A percentile compares a stretch with the other conserved stretches of the same genome.
These are phyloP conservation scores for Oryzias dopingdopingensis DNA, from an alignment of 2,797 vertebrate genomes.

Conservation along the genomic window DNA sequence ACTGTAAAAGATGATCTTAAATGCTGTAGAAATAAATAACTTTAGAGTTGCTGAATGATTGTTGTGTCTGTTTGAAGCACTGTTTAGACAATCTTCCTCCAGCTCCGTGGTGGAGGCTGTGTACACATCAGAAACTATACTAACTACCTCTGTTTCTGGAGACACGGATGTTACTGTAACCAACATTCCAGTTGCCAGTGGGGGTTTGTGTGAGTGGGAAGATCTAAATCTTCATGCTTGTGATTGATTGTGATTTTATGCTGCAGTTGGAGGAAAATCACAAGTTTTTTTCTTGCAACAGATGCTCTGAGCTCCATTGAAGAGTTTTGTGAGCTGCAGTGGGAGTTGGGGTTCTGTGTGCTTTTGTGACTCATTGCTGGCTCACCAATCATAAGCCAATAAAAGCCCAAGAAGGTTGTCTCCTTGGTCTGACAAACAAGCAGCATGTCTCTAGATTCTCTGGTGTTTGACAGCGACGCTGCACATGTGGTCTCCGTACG, in stretches of 20 bases:
- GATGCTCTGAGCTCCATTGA: constrained; percentile 5
- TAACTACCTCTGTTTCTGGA: no score
- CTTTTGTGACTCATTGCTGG: constrained; percentile 14
- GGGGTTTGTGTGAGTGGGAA: no score
- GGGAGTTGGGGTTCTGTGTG: constrained; percentile 1
- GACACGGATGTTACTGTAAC: no score
- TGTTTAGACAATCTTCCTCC: no score
- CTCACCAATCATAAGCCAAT: constrained; percentile 9
- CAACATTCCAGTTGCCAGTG: no score
- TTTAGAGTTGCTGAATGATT: no score
- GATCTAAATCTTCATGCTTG: no score
- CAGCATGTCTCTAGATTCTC: constrained; percentile 14
- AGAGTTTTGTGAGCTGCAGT: constrained; percentile 12
- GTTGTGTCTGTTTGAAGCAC: not conserved
- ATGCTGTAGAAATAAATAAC: no score
- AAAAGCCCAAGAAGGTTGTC: not conserved
- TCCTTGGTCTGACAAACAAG: constrained; percentile 9
- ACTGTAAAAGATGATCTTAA: no score
- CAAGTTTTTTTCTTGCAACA: not conserved
- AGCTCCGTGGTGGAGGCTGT: no score
- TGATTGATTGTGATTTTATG: not conserved
- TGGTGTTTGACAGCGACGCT: not conserved
- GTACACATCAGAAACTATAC: no score
- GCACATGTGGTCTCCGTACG: constrained; percentile 3
- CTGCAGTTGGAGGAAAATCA: constrained; percentile 1